phyloP scores from a whole-genome alignment of 2,113 vertebrate species.

The Vimba vimba region DNA sequence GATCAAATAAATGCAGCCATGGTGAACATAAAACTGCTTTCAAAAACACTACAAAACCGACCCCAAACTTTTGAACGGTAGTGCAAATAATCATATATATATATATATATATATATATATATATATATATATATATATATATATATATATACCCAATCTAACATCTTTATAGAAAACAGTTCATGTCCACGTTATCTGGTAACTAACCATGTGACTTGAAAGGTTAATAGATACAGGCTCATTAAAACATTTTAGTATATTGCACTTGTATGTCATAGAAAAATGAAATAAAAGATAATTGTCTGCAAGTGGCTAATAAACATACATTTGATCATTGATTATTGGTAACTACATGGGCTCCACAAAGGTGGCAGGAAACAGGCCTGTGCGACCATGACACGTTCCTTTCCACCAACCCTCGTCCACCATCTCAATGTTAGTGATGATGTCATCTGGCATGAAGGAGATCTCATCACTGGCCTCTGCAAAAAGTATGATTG shows the following conservation, averaged over 20 bases:
- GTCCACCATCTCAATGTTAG: slow-evolving; percentile 91
- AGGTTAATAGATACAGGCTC: neutral
- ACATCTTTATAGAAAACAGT: neutral
- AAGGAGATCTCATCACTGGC: slow-evolving; percentile 93
- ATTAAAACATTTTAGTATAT: slow-evolving; percentile 19
- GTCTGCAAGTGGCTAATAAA: neutral
- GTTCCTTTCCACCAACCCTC: slow-evolving; percentile 93
- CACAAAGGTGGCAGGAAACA: slow-evolving; percentile 92
- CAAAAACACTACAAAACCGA: neutral
- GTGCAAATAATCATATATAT: neutral
- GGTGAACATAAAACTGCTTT: neutral
- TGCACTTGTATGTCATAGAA: neutral
- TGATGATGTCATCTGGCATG: slow-evolving; percentile 86
- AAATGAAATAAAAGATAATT: neutral
- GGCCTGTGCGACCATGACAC: slow-evolving; percentile 79
- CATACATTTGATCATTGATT: neutral
- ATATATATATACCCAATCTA: neutral
- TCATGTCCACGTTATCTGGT: neutral
- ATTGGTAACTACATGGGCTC: slow-evolving; percentile 73
- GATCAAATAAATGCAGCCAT: neutral
- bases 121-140: neutral
- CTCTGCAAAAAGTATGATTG: slow-evolving; percentile 70
- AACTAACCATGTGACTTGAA: neutral
- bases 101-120: too few species aligned
- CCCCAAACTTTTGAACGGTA: neutral